Base-by-base conservation (phyloP, 2,113 vertebrate genomes). In the Petrocephalus zakoni region DNA sequence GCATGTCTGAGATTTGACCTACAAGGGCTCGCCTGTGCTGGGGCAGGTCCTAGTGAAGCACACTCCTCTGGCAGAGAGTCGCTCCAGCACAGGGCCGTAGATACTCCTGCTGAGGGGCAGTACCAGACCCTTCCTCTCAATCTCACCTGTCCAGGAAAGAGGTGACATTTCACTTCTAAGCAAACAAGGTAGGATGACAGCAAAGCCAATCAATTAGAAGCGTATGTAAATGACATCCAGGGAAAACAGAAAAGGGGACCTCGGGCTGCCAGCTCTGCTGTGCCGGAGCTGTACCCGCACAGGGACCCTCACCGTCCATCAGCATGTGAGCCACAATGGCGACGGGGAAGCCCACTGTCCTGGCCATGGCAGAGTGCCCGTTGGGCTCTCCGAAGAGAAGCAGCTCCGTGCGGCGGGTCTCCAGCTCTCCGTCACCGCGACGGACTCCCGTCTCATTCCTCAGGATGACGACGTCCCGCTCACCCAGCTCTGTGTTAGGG, bases 311-410 rank as follows among this genome's bases (percentile, higher is more conserved):
- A 99, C 98, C 98, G n/a, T 98, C 95, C 0, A 99, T 96, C 87
- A 99, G 87, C 98, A 99, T 99, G 89, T 95, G 97, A 47, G 98
- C 96, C 85, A 95, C 96, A 89, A 99, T 98, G 88, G 98, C 98
- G 0, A 96, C 93, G 0, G 98, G 97, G 89, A 97, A 97, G 11
- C 98, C 98, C 13, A 99, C 98, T 53, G 97, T 97, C 94, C 97
- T 99, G 90, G 98, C 97, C 98, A 99, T 99, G 10, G 97, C 98
- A 9, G 98, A 98, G 92, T 96, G 98, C 49, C 98, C 97, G 17
- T 90, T 95, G 87, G 94, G 91, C 10, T 98, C 97, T 0, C 98
- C 98, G 61, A 99, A 99, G 34, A 97, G 97, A 89, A 99, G 98
- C 89, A 99, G 93, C 68, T 95, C 96, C 19, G 97, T 93, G 64